Evolutionary conservation across 2,113 vertebrate species (phyloP), one percentile per base, ranked within the genome.

Genomic region (Toxotes chatareus): DNA sequence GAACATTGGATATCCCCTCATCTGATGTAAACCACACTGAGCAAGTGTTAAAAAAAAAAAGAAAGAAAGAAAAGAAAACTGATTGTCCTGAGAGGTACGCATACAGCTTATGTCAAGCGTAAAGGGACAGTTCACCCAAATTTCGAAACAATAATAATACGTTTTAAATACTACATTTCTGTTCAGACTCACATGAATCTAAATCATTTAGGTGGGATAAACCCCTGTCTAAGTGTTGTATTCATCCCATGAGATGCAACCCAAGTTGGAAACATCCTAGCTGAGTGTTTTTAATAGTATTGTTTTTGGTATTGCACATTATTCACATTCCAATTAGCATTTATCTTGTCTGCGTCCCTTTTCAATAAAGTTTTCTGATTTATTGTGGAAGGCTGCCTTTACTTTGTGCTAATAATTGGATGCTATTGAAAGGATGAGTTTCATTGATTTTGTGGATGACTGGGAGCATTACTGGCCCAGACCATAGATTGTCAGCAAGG

Each of bases 361-460:
- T 95, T 95, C 95, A 94, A 95, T 96, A 95, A 98, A 96, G 93
- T 96, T 93, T 95, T 92, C 94, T 96, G 96, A 99, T 99, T 98
- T 97, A 97, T 97, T 86, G 96, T 76, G 69, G 94, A 95, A 95
- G 93, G 90, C 93, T 95, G 91, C 86, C 92, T 96, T 95, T 95
- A 95, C 86, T 88, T 96, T 97, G 97, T 97, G 96, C 95, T 97
- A 96, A 97, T 99, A 99, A 99, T 98, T 99, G 96, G 96, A 97
- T 97, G 96, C 94, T 97, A 96, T 97, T 97, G 97, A 97, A 97
- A 97, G 96, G 97, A 98, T 97, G 97, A 96, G 95, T 96, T 98
- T 97, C 95, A 99, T 99, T 96, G 97, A 99, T 99, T 95, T 95
- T 93, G 93, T 94, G 95, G 95, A 96, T 96, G 97, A 96, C 96